A percentile compares a stretch with the other conserved stretches of the same genome.
These are phyloP conservation scores for Eolophus roseicapilla DNA, from an alignment of 2,113 vertebrate genomes.

Conservation along the genomic window DNA sequence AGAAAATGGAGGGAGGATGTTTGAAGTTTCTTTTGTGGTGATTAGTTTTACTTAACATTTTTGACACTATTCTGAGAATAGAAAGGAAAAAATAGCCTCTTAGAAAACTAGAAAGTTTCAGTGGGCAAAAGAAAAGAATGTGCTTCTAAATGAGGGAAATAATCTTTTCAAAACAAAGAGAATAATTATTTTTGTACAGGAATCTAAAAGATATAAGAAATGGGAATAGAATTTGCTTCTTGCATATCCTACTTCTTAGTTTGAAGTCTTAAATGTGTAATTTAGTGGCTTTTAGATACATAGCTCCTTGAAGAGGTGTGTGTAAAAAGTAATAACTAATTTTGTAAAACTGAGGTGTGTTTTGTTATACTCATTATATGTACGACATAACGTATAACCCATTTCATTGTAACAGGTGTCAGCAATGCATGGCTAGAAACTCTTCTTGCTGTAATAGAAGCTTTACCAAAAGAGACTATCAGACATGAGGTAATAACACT, in stretches of 20 bases:
- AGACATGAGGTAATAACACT: slow-evolving; percentile 87
- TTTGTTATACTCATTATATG: not conserved
- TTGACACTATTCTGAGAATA: not conserved
- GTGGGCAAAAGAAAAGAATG: not conserved
- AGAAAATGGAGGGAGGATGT: not conserved
- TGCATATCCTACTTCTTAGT: not conserved
- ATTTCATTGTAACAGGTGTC: slow-evolving; percentile 79
- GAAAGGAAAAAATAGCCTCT: not conserved
- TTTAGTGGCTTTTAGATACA: not conserved
- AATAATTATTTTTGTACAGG: not conserved
- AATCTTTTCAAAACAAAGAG: not conserved
- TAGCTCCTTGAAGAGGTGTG: not conserved
- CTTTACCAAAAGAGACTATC: slow-evolving; percentile 90
- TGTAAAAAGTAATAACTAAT: not conserved
- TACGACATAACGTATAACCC: not conserved
- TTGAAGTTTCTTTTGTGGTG: not conserved
- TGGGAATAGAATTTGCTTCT: not conserved
- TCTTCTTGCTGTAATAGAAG: slow-evolving; percentile 87
- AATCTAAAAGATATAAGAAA: not conserved
- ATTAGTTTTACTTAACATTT: not conserved
- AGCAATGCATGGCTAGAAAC: slow-evolving; percentile 94
- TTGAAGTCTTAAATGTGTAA: not conserved
- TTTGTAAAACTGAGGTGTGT: not conserved
- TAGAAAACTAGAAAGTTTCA: not conserved
- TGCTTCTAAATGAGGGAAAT: not conserved